Evolutionary conservation across 1,140 invertebrate species (phyloP), one percentile per base, ranked within the genome.

Genomic region (Dermatophagoides farinae): DNA sequence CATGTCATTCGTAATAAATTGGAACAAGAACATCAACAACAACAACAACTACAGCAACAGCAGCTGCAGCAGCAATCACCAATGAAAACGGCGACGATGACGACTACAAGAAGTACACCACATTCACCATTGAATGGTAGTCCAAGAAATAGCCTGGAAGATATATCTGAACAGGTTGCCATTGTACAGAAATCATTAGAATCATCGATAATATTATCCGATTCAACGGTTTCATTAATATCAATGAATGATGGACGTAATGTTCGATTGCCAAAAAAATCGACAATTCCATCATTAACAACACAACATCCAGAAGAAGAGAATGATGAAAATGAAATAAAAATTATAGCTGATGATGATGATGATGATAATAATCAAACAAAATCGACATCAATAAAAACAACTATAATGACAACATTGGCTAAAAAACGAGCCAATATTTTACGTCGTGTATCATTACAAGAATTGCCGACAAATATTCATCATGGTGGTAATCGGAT

Each of bases 161-260:
- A 68, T 40, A 68, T 68, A 14, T 52, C 67, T 16, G 63, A 65
- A 37, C 65, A 67, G 38, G 67, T 62, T 12, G 63, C 68, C 40
- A 64, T 67, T 5, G 20, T 63, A 18, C 67, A 68, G 60, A 57
- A 66, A 51, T 55, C 49, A 49, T 60, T 64, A 76, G 79, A 31
- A 75, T 57, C 80, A 0, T 82, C 82, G 18, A 81, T 85, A 1
- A 81, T 89, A 40, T 85, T 90, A 70, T 85, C 85, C 1, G 89
- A 92, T 67, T 89, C 86, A 68, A 82, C 85, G n/a, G 85, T 90
- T 0, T 25, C 14, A 25, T 23, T 55, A 18, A 23, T 55, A 11
- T 55, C 53, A 14, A 55, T 55, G 53, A 55, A 55, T 23, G 53
- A 55, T 55, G 53, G 53, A 6, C 53, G 25, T 12, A 55, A 38